These are phyloP conservation scores for Agrotis segetum DNA, from an alignment of 2,888 invertebrate species.

Conservation along the genomic window DNA sequence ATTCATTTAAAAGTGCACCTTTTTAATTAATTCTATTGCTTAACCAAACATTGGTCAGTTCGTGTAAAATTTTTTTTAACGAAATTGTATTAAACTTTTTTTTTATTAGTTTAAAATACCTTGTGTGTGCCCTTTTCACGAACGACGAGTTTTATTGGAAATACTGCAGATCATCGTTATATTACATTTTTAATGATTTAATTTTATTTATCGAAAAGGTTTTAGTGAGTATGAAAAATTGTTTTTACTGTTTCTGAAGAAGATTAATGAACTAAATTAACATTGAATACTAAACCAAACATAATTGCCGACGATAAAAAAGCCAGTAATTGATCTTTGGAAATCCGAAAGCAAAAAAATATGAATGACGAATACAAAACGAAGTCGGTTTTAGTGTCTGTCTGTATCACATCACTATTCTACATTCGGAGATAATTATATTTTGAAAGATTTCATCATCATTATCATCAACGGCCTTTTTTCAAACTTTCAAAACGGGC, in stretches of 20 bases:
- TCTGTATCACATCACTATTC: too few species aligned
- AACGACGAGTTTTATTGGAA: neutral
- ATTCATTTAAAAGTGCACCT: constrained; percentile 4
- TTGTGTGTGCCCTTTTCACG: neutral
- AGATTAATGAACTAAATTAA: neutral
- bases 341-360: too few species aligned
- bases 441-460: too few species aligned
- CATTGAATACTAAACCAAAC: neutral
- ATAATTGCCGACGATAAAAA: neutral
- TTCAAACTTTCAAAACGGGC: too few species aligned
- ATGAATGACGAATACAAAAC: too few species aligned
- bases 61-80: neutral
- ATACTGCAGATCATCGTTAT: neutral
- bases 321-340: too few species aligned
- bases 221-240: neutral
- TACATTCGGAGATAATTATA: too few species aligned
- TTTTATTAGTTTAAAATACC: too few species aligned
- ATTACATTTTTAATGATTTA: neutral
- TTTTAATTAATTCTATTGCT: neutral
- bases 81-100: neutral
- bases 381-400: too few species aligned
- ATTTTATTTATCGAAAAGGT: neutral
- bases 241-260: neutral
- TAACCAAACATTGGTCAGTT: neutral
- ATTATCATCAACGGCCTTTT: too few species aligned